These are phyloP conservation scores for Troides oblongomaculatus DNA, from an alignment of 2,888 invertebrate species.

Conservation along the genomic window DNA sequence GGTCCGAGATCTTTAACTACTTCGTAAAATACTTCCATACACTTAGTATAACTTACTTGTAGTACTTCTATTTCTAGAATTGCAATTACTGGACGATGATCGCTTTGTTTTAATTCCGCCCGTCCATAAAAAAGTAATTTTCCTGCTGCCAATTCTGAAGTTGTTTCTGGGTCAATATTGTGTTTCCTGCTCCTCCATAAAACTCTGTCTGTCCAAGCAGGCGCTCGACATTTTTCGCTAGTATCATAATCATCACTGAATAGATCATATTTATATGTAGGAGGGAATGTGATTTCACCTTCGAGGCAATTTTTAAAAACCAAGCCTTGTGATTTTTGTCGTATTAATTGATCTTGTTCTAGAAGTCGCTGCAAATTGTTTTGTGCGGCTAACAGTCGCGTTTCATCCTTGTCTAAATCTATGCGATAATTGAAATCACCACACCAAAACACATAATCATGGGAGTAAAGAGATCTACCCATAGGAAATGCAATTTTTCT, in stretches of 20 bases:
- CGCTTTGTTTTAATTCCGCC: conserved; percentile 97
- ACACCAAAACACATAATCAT: conserved; percentile 99
- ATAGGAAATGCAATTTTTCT: conserved; percentile 94
- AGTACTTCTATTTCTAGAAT: conserved; percentile 93
- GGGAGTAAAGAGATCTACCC: conserved; percentile 94
- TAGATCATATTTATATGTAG: conserved; percentile 99
- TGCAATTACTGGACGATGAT: conserved; percentile 97
- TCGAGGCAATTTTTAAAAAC: conserved; percentile 97
- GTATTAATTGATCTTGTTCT: conserved; percentile 92
- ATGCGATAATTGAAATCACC: conserved; percentile 99
- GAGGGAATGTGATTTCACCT: conserved; percentile 94
- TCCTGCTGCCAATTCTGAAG: conserved; percentile 87
- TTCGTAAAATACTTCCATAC: conserved; percentile 90
- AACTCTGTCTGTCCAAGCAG: conserved; percentile 99
- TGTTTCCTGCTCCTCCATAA: conserved; percentile 92
- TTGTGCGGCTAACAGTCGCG: conserved; percentile 89
- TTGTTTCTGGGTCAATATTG: conserved; percentile 83
- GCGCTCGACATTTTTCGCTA: conserved; percentile 97
- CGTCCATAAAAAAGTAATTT: conserved; percentile 93
- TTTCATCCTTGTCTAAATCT: conserved; percentile 96
- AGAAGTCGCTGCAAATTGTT: conserved; percentile 88
- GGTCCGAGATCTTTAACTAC: conserved; percentile 94
- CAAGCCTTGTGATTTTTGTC: conserved; percentile 88
- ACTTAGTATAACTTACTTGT: conserved; percentile 87
- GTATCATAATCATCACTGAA: conserved; percentile 99